phyloP scores from a whole-genome alignment of 2,888 invertebrate genomes.

The Pseudococcus longispinus region DNA sequence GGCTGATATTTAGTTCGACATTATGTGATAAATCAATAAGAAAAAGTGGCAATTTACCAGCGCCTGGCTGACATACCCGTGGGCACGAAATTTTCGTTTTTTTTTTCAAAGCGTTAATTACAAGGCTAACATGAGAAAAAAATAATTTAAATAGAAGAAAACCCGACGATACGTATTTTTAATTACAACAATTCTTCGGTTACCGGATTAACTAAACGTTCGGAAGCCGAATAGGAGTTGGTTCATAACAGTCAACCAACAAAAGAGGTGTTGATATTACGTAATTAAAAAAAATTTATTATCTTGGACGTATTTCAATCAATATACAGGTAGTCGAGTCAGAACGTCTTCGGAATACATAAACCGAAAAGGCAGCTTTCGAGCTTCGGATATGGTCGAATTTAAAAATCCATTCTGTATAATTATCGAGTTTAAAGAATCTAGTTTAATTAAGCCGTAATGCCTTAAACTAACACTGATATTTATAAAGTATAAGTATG shows the following conservation, averaged over 20 bases:
- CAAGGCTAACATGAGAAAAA: slow-evolving; percentile 26
- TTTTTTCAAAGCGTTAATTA: slow-evolving; percentile 30
- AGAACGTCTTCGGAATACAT: slow-evolving; percentile 28
- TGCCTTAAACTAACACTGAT: slow-evolving; percentile 41
- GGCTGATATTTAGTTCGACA: background rate
- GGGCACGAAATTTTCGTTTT: slow-evolving; percentile 21
- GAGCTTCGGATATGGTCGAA: background rate
- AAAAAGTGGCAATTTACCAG: slow-evolving; percentile 45
- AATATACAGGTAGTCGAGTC: background rate
- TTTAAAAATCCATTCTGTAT: slow-evolving; percentile 3
- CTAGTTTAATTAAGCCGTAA: slow-evolving; percentile 46
- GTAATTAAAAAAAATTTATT: slow-evolving; percentile 42
- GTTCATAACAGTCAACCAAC: background rate
- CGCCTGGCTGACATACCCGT: slow-evolving; percentile 28
- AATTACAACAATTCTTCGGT: background rate
- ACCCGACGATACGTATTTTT: slow-evolving; percentile 21
- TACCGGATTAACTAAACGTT: background rate
- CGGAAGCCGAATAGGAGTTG: background rate
- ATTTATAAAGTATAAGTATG: slow-evolving; percentile 45
- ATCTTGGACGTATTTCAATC: slow-evolving; percentile 31
- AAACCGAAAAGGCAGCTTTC: background rate
- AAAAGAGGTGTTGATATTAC: slow-evolving; percentile 36
- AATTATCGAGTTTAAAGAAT: slow-evolving; percentile 45
- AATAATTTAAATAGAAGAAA: slow-evolving; percentile 12
- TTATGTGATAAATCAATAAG: slow-evolving; percentile 41